Evolutionary conservation across 2,113 vertebrate genomes (phyloP).

Genomic region (Oncorhynchus masou): DNA sequence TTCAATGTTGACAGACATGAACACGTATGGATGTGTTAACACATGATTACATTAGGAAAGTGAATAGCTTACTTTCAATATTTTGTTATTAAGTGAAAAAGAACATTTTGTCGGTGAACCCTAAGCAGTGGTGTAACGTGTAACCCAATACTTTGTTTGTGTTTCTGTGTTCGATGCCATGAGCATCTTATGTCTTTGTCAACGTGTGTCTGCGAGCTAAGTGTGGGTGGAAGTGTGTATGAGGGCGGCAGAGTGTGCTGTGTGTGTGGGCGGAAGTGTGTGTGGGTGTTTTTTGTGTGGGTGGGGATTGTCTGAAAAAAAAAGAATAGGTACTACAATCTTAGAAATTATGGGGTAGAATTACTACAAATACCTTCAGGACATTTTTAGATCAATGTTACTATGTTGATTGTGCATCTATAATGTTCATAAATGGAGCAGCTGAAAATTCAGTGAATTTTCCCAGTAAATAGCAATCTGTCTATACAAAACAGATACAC

Average conservation of each 20-base stretch:
- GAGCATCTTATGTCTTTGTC: constrained; percentile 73
- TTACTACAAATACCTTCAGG: background rate
- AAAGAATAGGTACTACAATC: constrained; percentile 65
- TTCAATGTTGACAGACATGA: too few relatives aligned
- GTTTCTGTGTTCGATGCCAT: constrained; percentile 66
- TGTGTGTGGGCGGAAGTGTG: constrained; percentile 6
- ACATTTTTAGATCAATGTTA: background rate
- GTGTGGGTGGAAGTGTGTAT: constrained; percentile 23
- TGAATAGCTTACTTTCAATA: too few relatives aligned
- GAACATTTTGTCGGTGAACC: background rate
- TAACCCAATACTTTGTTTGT: constrained; percentile 58
- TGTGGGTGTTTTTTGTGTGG: constrained; percentile 65
- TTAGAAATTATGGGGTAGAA: constrained; percentile 6
- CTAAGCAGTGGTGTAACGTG: background rate
- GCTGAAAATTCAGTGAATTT: background rate
- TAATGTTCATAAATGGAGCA: background rate
- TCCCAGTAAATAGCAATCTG: background rate
- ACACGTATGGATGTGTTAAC: background rate
- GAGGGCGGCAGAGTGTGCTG: constrained; percentile 32
- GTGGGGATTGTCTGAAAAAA: constrained; percentile 70
- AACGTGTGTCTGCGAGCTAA: constrained; percentile 67
- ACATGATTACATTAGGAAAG: too few relatives aligned
- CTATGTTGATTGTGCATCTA: background rate
- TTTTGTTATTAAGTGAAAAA: background rate
- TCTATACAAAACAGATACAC: background rate